Percentiles rank a stretch among this genome's conserved stretches.
These are phyloP conservation scores for Stenurella melanura DNA, from an alignment of 2,888 invertebrate genomes.

Conservation along the genomic window DNA sequence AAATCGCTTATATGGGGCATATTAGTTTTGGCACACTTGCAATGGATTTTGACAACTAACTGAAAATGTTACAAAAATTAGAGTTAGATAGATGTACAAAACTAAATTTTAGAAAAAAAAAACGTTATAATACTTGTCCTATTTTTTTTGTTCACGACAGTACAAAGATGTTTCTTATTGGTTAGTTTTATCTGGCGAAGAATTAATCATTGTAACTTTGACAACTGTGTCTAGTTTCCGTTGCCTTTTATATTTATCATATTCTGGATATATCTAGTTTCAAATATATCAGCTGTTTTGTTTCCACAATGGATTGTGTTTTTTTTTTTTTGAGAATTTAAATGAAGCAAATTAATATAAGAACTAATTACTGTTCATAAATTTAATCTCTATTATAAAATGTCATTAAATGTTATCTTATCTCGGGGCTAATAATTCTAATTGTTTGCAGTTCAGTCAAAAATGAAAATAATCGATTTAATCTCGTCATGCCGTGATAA, in stretches of 20 bases:
- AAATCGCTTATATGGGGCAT: too few relatives aligned
- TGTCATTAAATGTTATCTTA: conserved; percentile 7
- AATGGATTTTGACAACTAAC: too few relatives aligned
- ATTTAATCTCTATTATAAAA: conserved; percentile 19
- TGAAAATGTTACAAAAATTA: too few relatives aligned
- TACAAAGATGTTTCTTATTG: too few relatives aligned
- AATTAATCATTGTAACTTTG: too few relatives aligned
- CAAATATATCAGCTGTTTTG: background rate
- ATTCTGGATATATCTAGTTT: background rate
- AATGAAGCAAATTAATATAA: conserved; percentile 1
- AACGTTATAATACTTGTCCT: too few relatives aligned
- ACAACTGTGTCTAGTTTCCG: too few relatives aligned
- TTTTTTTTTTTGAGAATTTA: background rate
- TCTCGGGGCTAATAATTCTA: background rate
- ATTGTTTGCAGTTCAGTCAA: conserved; percentile 9
- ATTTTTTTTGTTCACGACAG: too few relatives aligned
- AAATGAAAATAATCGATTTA: conserved; percentile 14
- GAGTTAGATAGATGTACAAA: too few relatives aligned
- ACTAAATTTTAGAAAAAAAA: too few relatives aligned
- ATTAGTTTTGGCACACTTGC: too few relatives aligned
- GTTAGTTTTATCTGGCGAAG: too few relatives aligned
- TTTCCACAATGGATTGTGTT: background rate
- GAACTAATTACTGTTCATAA: background rate
- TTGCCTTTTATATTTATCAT: background rate
- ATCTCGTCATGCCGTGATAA: background rate